A percentile compares a stretch with the other conserved stretches of the same genome.
Evolutionary conservation across 1,140 invertebrate genomes (phyloP).

Genomic region (Aphidius ervi): DNA sequence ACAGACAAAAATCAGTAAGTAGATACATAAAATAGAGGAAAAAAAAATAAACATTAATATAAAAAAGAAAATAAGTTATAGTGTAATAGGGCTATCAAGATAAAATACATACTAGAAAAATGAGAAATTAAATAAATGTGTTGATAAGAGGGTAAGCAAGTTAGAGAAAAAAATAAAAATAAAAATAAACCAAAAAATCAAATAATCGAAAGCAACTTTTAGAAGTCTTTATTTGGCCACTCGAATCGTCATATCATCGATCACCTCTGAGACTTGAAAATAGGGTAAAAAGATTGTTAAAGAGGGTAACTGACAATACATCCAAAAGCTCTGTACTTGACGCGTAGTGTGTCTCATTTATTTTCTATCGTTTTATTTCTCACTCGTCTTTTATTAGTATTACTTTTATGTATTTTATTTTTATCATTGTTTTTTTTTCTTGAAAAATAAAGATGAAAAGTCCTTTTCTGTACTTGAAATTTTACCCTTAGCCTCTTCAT

Average conservation of each 20-base stretch:
- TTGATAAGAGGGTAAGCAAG: neutral
- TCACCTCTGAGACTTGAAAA: slow-evolving; percentile 22
- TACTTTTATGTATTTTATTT: neutral
- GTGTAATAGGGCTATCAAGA: neutral
- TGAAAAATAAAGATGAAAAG: too few relatives aligned
- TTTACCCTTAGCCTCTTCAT: slow-evolving; percentile 31
- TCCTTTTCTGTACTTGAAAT: slow-evolving; percentile 27
- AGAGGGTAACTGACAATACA: slow-evolving; percentile 26
- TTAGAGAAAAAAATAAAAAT: slow-evolving; percentile 5
- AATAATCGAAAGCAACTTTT: slow-evolving; percentile 6
- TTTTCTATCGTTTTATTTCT: slow-evolving; percentile 34
- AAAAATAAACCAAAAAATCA: slow-evolving; percentile 3
- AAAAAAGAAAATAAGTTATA: too few relatives aligned
- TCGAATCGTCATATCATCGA: slow-evolving; percentile 30
- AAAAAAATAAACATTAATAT: too few relatives aligned
- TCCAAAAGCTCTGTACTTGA: slow-evolving; percentile 31
- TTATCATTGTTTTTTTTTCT: too few relatives aligned
- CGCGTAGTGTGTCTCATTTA: slow-evolving; percentile 37
- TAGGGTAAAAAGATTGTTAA: neutral
- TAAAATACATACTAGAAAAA: neutral
- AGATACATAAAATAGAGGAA: neutral
- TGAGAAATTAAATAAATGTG: slow-evolving; percentile 2
- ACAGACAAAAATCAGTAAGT: slow-evolving; percentile 49
- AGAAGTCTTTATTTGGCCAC: slow-evolving; percentile 24
- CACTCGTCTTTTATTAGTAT: neutral